Evolutionary conservation across 2,888 invertebrate species (phyloP).

Genomic region (Mimas tiliae): DNA sequence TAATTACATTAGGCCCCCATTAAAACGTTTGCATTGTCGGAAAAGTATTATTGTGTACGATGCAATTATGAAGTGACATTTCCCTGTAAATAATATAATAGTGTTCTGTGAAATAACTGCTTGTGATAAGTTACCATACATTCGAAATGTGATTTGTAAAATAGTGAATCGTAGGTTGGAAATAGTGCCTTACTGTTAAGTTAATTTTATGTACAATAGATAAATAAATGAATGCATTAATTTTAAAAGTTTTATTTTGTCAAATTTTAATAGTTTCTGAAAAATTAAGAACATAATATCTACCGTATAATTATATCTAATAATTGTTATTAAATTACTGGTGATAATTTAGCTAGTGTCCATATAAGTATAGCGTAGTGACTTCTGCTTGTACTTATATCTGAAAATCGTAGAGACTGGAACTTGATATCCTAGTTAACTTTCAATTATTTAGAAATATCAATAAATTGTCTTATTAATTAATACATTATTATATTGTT

Average conservation of each 20-base stretch:
- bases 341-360: no score
- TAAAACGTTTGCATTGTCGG: background rate
- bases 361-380: no score
- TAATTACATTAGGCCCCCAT: slow-evolving; percentile 39
- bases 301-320: background rate
- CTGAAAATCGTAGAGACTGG: no score
- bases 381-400: no score
- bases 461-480: no score
- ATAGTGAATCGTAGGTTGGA: slow-evolving; percentile 10
- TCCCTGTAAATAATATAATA: slow-evolving; percentile 28
- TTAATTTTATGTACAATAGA: background rate
- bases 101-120: slow-evolving; percentile 31
- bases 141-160: slow-evolving; percentile 51
- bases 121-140: slow-evolving; percentile 62
- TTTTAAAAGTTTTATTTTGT: background rate
- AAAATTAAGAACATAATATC: background rate
- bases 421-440: no score
- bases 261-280: background rate
- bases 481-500: no score
- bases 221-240: background rate
- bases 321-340: background rate
- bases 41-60: background rate
- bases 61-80: slow-evolving; percentile 7
- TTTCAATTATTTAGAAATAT: no score
- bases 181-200: slow-evolving; percentile 26